Evolutionary conservation across 2,888 invertebrate species (phyloP), one percentile per base, ranked within the genome.

Genomic region (Plebejus argus): DNA sequence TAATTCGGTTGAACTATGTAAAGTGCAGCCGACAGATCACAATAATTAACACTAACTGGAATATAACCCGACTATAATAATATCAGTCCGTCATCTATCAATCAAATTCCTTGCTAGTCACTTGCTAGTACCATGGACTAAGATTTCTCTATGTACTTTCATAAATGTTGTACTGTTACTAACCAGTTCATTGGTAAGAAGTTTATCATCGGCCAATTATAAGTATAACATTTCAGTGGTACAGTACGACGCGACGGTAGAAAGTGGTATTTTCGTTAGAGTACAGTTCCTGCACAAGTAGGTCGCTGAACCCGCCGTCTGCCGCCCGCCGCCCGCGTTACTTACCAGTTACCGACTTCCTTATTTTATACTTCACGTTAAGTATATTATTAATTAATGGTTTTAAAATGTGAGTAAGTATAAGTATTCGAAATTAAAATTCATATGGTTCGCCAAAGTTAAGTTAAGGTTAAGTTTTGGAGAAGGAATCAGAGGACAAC

Each of bases 261-360:
- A 93, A 92, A 93, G 93, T 89, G 86, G 87, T 87, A 88, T 86
- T 91, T 91, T 89, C 86, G 87, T 89, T 86, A 86, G 86, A 85
- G 87, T 81, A 83, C 83, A 83, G 83, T 84, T 81, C 84, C 81
- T 92, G 93, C 91, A 90, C 92, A 92, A 90, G 88, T 88, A 83
- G 92, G 93, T 91, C 92, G 89, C 83, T 85, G 87, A 87, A 87
- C 89, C 84, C 70, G 53, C 18, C 53, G 45, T 12, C 5, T 18
- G 12, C 45, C 6, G 35, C 45, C 8, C n/a, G n/a, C 45, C 45
- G 82, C 77, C 82, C 82, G 83, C 82, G 83, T 81, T 85, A 86
- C 86, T 85, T 87, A 87, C 85, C 79, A 86, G 86, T 85, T 87
- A 87, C 85, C 79, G 77, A 78, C 77, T 66, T 81, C 79, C 39